These are phyloP conservation scores for Vireo altiloquus DNA, from an alignment of 2,113 vertebrate genomes.

Conservation along the genomic window DNA sequence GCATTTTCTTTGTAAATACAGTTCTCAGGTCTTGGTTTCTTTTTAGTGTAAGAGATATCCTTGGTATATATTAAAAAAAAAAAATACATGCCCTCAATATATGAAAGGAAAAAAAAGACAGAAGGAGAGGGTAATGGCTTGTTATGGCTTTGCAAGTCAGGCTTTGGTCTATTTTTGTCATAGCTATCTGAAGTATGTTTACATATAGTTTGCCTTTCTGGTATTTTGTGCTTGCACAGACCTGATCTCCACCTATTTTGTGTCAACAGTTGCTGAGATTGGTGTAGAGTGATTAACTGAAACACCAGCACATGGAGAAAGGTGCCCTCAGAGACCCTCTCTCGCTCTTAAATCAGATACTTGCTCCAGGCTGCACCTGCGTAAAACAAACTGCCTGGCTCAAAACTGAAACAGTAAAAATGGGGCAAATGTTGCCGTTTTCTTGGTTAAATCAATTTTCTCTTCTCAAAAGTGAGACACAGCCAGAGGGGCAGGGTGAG, in stretches of 20 bases:
- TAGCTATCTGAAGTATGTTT: conserved; percentile 73
- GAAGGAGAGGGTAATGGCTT: not conserved
- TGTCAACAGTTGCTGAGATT: conserved; percentile 83
- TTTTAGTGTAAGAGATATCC: not conserved
- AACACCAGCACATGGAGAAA: conserved; percentile 20
- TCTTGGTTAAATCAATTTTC: conserved; percentile 58
- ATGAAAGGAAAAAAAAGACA: not conserved
- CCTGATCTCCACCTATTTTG: conserved; percentile 84
- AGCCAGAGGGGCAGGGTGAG: conserved; percentile 33
- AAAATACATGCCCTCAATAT: not conserved
- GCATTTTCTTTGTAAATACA: not conserved
- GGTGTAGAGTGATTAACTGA: conserved; percentile 65
- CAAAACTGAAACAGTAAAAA: conserved; percentile 67
- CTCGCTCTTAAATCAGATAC: conserved; percentile 75
- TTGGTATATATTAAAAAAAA: not conserved
- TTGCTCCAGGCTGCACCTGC: conserved; percentile 73
- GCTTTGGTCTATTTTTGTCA: conserved; percentile 75
- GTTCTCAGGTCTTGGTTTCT: not conserved
- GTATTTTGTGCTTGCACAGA: conserved; percentile 87
- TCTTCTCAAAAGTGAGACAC: conserved; percentile 28
- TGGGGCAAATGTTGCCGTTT: conserved; percentile 57
- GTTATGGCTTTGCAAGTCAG: conserved; percentile 63
- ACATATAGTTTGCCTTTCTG: conserved; percentile 80
- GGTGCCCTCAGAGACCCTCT: conserved; percentile 67
- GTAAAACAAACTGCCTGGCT: conserved; percentile 72